These are phyloP conservation scores for Lasioglossum vierecki DNA, from an alignment of 2,888 invertebrate species.

Conservation along the genomic window DNA sequence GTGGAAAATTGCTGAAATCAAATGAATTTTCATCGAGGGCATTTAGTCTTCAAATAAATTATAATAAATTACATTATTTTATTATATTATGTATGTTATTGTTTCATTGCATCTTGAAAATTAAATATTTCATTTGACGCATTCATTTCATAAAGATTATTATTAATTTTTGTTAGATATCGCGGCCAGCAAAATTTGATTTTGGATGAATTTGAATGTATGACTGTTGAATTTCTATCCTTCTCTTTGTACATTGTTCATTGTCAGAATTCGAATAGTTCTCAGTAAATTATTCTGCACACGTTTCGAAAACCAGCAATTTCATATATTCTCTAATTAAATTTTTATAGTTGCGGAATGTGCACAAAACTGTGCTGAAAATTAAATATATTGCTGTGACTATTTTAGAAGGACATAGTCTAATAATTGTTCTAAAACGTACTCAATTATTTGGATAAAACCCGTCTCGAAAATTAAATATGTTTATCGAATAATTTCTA, in stretches of 20 bases:
- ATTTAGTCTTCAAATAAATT: neutral
- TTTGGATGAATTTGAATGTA: neutral
- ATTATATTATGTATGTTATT: no score
- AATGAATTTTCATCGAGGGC: neutral
- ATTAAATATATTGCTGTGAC: neutral
- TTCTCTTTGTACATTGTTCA: neutral
- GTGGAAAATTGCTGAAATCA: accelerated
- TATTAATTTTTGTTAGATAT: neutral
- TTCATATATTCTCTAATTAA: neutral
- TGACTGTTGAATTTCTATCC: neutral
- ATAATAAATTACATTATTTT: no score
- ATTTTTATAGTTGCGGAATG: neutral
- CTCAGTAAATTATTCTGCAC: neutral
- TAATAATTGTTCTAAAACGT: neutral
- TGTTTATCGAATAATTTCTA: neutral
- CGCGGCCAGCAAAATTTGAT: no score
- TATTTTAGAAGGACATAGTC: neutral
- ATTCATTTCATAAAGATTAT: neutral
- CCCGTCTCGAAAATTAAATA: neutral
- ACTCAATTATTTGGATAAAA: no score
- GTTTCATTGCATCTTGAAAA: no score
- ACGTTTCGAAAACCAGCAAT: neutral
- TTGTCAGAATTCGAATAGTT: neutral
- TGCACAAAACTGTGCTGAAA: neutral
- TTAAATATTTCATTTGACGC: neutral